Percentiles rank a stretch among this genome's conserved stretches.
phyloP scores from a whole-genome alignment of 2,888 invertebrate species.

The Oxytorus armatus region DNA sequence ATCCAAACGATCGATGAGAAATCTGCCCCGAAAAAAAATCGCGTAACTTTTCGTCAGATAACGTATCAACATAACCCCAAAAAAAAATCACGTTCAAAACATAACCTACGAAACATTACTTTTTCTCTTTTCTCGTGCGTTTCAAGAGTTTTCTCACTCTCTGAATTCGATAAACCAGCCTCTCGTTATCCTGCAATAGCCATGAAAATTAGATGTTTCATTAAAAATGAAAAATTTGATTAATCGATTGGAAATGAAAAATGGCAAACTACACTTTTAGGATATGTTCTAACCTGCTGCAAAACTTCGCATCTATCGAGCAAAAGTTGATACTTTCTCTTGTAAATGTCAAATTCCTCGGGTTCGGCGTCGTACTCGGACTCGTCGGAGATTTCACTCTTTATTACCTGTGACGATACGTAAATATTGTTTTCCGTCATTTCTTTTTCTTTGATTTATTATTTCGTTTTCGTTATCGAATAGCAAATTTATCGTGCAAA shows the following conservation, averaged over 20 bases:
- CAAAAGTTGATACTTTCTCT: conserved; percentile 90
- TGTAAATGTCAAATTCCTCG: conserved; percentile 89
- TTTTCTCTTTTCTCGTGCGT: conserved; percentile 89
- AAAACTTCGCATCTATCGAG: conserved; percentile 91
- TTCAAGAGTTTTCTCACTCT: conserved; percentile 89
- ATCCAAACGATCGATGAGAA: conserved; percentile 89
- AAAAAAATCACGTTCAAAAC: conserved; percentile 26
- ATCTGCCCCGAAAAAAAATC: conserved; percentile 80
- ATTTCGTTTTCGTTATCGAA: background rate
- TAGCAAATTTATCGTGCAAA: background rate
- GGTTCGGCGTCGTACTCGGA: conserved; percentile 86
- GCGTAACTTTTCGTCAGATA: conserved; percentile 6
- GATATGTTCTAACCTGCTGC: conserved; percentile 85
- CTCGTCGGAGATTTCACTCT: conserved; percentile 86
- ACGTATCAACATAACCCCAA: conserved; percentile 74
- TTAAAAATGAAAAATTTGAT: background rate
- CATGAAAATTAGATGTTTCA: conserved; percentile 5
- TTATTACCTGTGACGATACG: conserved; percentile 47
- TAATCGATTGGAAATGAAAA: background rate
- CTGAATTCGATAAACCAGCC: conserved; percentile 89
- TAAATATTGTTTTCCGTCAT: conserved; percentile 66
- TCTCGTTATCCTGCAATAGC: conserved; percentile 88
- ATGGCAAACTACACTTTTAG: background rate
- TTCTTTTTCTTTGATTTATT: conserved; percentile 5
- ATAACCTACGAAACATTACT: conserved; percentile 78